Conservation (phyloP, 2,888 invertebrate genomes). For the Acrobasis suavella region DNA sequence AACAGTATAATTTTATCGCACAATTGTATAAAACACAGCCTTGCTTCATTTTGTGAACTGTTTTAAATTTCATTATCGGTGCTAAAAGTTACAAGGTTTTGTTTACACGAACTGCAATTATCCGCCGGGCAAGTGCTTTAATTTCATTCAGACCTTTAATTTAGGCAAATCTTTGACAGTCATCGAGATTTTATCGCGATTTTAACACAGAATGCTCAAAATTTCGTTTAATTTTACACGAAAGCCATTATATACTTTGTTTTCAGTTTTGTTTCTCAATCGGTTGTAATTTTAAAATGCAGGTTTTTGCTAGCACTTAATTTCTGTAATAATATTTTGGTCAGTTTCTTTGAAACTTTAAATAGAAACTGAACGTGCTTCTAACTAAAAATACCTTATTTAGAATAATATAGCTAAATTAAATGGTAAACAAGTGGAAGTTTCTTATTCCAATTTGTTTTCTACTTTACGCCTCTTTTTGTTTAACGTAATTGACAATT, state of each 20-base stretch:
- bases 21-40: no score
- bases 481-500: no score
- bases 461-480: no score
- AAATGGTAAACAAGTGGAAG: no score
- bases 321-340: background rate
- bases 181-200: conserved; percentile 14
- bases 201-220: conserved; percentile 11
- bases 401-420: no score
- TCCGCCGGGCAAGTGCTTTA: conserved; percentile 3
- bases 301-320: background rate
- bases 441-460: no score
- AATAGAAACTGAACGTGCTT: no score
- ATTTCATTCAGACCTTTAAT: conserved; percentile 20
- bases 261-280: background rate
- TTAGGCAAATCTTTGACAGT: conserved; percentile 12
- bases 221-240: conserved; percentile 6
- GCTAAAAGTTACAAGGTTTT: conserved; percentile 10
- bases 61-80: conserved; percentile 6
- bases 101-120: conserved; percentile 4
- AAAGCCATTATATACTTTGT: background rate
- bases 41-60: no score
- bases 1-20: no score
- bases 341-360: no score
- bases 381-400: no score
- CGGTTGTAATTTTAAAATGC: background rate